phyloP scores from a whole-genome alignment of 1,140 invertebrate species.

The Lepeophtheirus salmonis region DNA sequence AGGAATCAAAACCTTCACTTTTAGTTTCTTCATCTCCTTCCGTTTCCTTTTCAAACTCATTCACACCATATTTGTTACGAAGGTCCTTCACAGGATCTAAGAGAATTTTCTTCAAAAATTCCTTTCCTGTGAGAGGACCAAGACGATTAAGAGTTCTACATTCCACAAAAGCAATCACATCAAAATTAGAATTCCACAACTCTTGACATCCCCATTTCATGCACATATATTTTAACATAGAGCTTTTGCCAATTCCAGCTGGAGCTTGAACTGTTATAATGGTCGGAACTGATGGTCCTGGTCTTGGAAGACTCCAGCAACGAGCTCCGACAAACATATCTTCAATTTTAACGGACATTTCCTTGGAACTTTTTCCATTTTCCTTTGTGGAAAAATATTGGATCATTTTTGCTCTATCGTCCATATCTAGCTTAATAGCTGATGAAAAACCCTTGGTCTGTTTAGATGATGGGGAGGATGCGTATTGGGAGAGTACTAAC shows the following conservation, averaged over 20 bases:
- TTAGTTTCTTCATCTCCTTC: too few relatives aligned
- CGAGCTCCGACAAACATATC: constrained; percentile 1
- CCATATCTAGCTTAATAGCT: constrained; percentile 18
- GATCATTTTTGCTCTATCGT: constrained; percentile 18
- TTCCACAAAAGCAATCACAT: constrained; percentile 13
- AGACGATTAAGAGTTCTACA: constrained; percentile 11
- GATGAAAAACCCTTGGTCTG: neutral
- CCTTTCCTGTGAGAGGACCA: neutral
- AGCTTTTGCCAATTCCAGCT: constrained; percentile 17
- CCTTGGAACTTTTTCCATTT: neutral
- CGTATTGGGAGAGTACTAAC: constrained; percentile 11
- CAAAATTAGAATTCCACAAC: constrained; percentile 15
- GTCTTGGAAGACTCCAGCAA: constrained; percentile 5
- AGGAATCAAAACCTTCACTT: neutral
- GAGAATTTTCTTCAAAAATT: constrained; percentile 6
- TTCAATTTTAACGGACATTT: constrained; percentile 4
- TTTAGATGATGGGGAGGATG: neutral
- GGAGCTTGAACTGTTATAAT: constrained; percentile 17
- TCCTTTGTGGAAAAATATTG: constrained; percentile 9
- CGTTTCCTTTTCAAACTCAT: neutral
- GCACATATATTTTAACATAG: constrained; percentile 19
- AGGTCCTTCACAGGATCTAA: constrained; percentile 1
- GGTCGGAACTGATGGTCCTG: constrained; percentile 1
- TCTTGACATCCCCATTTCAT: constrained; percentile 17
- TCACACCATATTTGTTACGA: neutral